These are phyloP conservation scores for Dasypogon diadema DNA, from an alignment of 2,888 invertebrate species.

Conservation along the genomic window DNA sequence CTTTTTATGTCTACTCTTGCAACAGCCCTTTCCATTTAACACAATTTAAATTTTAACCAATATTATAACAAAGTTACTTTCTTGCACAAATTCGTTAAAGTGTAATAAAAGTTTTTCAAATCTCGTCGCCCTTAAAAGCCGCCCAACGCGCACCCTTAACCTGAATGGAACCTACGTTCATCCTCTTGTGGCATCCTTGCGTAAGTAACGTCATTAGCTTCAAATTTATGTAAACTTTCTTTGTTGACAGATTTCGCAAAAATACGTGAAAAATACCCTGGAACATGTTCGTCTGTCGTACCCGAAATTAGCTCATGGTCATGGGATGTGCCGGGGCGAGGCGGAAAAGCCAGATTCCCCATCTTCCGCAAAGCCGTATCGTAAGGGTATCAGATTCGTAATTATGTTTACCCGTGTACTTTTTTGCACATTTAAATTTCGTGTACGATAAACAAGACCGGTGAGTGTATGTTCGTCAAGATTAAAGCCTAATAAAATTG, in stretches of 20 bases:
- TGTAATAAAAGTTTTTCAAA: too few species aligned
- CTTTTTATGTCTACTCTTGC: too few species aligned
- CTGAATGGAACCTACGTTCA: too few species aligned
- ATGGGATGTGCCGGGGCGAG: background rate
- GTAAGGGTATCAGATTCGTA: background rate
- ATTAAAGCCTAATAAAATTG: constrained; percentile 38
- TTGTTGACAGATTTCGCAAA: constrained; percentile 14
- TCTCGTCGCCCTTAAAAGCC: too few species aligned
- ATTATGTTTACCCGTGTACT: constrained; percentile 29
- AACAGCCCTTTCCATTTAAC: too few species aligned
- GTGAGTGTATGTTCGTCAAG: background rate
- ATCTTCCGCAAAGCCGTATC: background rate
- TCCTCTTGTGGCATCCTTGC: too few species aligned
- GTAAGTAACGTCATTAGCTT: background rate
- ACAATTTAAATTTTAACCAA: too few species aligned
- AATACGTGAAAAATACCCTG: background rate
- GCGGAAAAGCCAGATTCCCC: background rate
- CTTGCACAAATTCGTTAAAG: too few species aligned
- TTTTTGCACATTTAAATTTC: constrained; percentile 37
- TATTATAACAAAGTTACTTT: too few species aligned
- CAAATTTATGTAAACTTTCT: background rate
- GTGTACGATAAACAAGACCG: constrained; percentile 26
- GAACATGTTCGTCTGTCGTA: background rate
- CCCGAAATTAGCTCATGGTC: background rate
- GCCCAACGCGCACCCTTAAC: too few species aligned